These are phyloP conservation scores for Lagria hirta DNA, from an alignment of 2,888 invertebrate species.

Conservation along the genomic window DNA sequence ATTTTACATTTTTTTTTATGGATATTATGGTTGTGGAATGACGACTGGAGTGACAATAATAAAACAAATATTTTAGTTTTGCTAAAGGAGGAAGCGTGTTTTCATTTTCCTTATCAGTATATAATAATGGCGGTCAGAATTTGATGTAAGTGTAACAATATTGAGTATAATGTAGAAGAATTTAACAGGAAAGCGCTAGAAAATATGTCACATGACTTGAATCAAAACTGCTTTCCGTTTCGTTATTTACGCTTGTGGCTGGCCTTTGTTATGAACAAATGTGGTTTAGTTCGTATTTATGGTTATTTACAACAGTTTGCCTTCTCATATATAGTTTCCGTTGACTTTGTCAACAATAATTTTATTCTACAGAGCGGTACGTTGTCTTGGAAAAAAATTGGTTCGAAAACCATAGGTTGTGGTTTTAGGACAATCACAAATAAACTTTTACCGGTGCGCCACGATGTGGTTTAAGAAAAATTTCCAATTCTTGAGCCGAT, in stretches of 20 bases:
- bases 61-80: no score
- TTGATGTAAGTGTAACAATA: constrained; percentile 25
- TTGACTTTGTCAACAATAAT: constrained; percentile 39
- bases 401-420: no score
- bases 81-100: constrained; percentile 14
- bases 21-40: no score
- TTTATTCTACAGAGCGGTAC: constrained; percentile 14
- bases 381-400: no score
- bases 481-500: no score
- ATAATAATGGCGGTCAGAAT: constrained; percentile 33
- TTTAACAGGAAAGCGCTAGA: constrained; percentile 10
- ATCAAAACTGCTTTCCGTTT: constrained; percentile 36
- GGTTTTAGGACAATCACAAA: no score
- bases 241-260: constrained; percentile 35
- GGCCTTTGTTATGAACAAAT: constrained; percentile 35
- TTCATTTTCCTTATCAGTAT: constrained; percentile 26
- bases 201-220: neutral
- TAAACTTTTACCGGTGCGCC: no score
- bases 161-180: constrained; percentile 8
- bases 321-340: constrained; percentile 39
- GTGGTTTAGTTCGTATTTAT: constrained; percentile 40
- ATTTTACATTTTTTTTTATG: no score
- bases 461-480: no score
- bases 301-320: constrained; percentile 42
- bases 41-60: no score